These are phyloP conservation scores for Lontra canadensis DNA, from an alignment of 2,113 vertebrate genomes.

Conservation along the genomic window DNA sequence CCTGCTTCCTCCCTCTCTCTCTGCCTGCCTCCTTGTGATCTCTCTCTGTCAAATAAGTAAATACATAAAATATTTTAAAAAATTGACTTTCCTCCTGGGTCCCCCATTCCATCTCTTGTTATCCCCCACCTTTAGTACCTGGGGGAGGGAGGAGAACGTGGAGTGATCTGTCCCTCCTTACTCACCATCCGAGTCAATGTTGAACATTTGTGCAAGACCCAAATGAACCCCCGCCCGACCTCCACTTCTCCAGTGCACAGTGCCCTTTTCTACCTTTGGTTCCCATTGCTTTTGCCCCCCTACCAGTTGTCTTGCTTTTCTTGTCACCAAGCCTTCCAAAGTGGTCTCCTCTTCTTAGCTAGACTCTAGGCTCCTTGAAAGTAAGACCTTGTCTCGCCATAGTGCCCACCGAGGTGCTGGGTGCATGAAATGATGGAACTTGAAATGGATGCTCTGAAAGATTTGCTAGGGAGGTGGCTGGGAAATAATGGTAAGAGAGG, in stretches of 20 bases:
- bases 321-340: background rate
- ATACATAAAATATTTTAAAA: background rate
- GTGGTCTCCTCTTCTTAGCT: background rate
- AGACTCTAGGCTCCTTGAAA: background rate
- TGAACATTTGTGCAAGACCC: background rate
- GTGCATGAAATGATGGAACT: background rate
- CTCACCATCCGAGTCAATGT: background rate
- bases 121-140: background rate
- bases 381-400: background rate
- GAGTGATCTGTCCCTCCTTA: background rate
- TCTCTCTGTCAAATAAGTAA: too few species aligned
- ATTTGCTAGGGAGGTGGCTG: background rate
- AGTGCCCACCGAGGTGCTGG: background rate
- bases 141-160: background rate
- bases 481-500: background rate
- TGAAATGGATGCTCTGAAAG: background rate
- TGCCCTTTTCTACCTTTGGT: background rate
- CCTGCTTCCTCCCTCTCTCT: too few species aligned
- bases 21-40: too few species aligned
- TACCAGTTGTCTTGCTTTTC: background rate
- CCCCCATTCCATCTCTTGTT: background rate
- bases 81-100: background rate
- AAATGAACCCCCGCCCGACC: fast-evolving
- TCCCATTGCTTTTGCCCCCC: background rate
- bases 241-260: background rate